Base-by-base conservation (phyloP, 2,888 invertebrate genomes). In the Rugalucina vietnamica region DNA sequence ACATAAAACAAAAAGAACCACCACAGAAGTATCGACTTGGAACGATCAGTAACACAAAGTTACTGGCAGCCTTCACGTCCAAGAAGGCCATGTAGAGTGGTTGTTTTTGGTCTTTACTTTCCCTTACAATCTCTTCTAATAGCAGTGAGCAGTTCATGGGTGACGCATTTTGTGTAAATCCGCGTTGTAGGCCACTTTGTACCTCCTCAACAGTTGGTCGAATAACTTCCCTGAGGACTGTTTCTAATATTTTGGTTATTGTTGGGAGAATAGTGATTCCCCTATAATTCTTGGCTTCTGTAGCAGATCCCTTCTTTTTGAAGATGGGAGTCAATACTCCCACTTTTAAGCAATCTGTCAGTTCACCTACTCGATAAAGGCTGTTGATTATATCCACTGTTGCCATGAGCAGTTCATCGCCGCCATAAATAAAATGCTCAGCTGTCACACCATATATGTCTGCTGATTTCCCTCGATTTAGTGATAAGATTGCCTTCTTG, bases 151-250 rank as follows among this genome's bases (percentile, higher is more conserved):
- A n/a, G 32, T 54, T 54, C 54, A 54, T 65, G 24, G 80, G 70
- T 2, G 70, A 70, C 3, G 80, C 27, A 24, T 50, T 36, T 29
- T 18, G 18, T 3, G 81, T 76, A 39, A 81, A 76, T 10, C 76
- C 76, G 50, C 76, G 75, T 24, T 76, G 60, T 1, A 71, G 75
- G 18, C 14, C 39, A 12, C 71, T 81, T 54, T 76, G 72, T n/a
- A 57, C 21, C 1, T 24, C 27, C 2, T 29, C 36, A 32, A 74
- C 39, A 1, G 37, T n/a, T 24, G 54, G 50, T 12, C 36, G 12
- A 5, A 69, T 27, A 8, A 27, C 21, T 4, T 69, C 69, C 24
- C 29, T 32, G 4, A 69, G 29, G n/a, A 69, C 29, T 69, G 69
- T 14, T 27, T 69, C 69, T 10, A 27, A 5, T 18, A 27, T 14